Evolutionary conservation across 2,797 vertebrate genomes (phyloP).

Genomic region (Chelonia mydas): DNA sequence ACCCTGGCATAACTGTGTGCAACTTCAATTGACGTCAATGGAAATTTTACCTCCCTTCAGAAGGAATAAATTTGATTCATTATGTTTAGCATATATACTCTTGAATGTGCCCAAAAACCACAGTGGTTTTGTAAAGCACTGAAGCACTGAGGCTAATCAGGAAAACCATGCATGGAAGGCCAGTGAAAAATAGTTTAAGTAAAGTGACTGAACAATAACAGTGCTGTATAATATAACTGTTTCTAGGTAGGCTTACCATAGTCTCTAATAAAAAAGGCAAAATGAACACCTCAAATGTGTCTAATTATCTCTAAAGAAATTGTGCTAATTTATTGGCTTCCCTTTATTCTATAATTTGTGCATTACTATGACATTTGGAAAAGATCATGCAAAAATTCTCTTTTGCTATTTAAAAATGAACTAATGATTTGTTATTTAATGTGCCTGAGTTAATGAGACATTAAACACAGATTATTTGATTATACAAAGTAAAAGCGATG

Average conservation of each 20-base stretch:
- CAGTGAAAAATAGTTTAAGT: neutral
- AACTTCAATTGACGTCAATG: neutral
- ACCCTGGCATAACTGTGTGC: neutral
- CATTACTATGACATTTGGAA: neutral
- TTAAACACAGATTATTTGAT: neutral
- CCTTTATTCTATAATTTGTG: neutral
- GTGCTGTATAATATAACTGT: neutral
- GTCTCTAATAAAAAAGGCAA: neutral
- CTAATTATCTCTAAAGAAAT: neutral
- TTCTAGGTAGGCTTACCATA: neutral
- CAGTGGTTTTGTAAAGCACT: neutral
- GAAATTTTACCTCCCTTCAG: neutral
- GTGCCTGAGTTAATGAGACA: neutral
- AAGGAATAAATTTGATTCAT: neutral
- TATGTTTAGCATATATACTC: neutral
- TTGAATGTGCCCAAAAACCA: neutral
- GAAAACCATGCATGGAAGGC: neutral
- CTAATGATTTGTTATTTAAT: neutral
- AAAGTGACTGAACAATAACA: neutral
- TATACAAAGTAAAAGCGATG: neutral
- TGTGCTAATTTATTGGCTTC: neutral
- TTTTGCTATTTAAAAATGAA: neutral
- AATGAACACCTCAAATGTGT: neutral
- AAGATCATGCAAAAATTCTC: neutral
- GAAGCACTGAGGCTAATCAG: neutral